A percentile compares a stretch with the other conserved stretches of the same genome.
Evolutionary conservation across 2,113 vertebrate species (phyloP).

Genomic region (Bujurquina vittata): DNA sequence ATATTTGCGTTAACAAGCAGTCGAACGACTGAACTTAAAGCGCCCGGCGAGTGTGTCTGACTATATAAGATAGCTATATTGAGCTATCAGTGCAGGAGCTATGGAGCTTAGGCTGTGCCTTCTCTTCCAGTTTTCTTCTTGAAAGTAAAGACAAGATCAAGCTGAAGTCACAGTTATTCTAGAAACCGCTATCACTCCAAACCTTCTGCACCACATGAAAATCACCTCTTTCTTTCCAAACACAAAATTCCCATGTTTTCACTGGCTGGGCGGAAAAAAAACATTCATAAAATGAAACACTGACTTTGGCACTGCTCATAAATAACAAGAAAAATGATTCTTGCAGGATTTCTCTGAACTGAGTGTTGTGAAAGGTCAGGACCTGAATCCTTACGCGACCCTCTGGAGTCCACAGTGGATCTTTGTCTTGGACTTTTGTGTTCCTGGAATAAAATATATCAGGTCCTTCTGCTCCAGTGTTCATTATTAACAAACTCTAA

Average conservation of each 20-base stretch:
- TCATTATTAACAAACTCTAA: neutral
- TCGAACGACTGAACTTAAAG: neutral
- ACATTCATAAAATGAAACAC: neutral
- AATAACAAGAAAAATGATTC: rapidly evolving
- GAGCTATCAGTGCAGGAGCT: neutral
- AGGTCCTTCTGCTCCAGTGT: neutral
- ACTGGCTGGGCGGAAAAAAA: neutral
- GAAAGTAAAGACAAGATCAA: neutral
- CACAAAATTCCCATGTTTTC: neutral
- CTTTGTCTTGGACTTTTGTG: rapidly evolving
- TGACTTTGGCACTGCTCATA: neutral
- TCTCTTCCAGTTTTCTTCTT: neutral
- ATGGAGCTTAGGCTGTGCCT: neutral
- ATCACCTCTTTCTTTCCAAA: neutral
- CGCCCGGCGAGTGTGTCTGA: too few species aligned
- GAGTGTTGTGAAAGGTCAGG: rapidly evolving
- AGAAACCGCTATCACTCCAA: neutral
- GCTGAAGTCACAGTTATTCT: neutral
- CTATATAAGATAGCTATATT: neutral
- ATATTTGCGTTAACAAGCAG: neutral
- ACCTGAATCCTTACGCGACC: neutral
- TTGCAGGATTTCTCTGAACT: neutral
- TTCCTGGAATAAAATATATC: neutral
- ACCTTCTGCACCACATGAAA: neutral
- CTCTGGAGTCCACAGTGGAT: neutral